Evolutionary conservation across 2,888 invertebrate species (phyloP), one percentile per base, ranked within the genome.

Genomic region (Sesamia inferens): DNA sequence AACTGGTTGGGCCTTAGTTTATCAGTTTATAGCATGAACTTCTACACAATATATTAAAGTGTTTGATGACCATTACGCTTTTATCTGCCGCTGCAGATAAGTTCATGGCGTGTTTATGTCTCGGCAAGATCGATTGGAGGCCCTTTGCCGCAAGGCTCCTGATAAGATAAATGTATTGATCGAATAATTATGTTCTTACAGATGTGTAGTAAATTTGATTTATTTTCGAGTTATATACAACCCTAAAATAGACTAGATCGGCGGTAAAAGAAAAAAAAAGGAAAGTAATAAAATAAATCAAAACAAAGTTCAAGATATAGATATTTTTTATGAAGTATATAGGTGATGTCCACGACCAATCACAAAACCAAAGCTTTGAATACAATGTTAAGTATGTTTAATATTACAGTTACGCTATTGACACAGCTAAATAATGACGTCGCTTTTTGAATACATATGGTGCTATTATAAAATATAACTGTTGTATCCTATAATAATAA

Each of bases 111-210:
- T 89, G 90, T 88, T 86, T 83, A 84, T 81, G 90, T 89, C 91
- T 86, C 81, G 75, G 82, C 48, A 83, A 90, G 91, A 91, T 91
- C 88, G 92, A 91, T 92, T 84, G 88, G 74, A 81, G 83, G 79
- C 82, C 71, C 69, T 78, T 79, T 71, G 88, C 86, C 86, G 86
- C 88, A 81, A 81, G 84, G 78, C 71, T 82, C 64, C 16, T 79
- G 92, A 92, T 91, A 90, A 91, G 90, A 90, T 90, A 87, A 85
- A 79, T 81, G 82, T 88, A 86, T 88, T 86, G 88, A 88, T 86
- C 85, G 81, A 61, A 86, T 86, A 86, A 86, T 86, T 88, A 86
- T 79, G 79, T 78, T 86, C 75, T 82, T 78, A 75, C 71, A 77
- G 78, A 70, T 57, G 59, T 74, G 62, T 70, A 64, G 76, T 85